Evolutionary conservation across 2,888 invertebrate genomes (phyloP), one percentile per base, ranked within the genome.

Genomic region (Pherbina coryleti): DNA sequence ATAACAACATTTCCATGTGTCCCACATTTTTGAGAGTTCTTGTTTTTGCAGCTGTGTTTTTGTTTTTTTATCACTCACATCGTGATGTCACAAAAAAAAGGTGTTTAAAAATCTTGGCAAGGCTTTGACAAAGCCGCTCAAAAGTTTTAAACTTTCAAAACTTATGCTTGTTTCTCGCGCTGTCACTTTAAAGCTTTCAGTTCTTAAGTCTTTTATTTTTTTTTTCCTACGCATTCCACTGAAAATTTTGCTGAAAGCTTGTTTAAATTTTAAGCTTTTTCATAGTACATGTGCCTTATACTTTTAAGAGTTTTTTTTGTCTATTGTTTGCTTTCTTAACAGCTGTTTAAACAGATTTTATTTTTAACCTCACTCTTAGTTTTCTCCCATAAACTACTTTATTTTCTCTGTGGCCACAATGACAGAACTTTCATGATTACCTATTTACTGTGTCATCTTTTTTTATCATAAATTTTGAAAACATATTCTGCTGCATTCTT

Each of bases 111-210:
- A 5, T 57, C 60, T 22, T 5, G 11, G 5, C 14, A 22, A 60
- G 25, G 28, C 22, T 4, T 2, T n/a, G 3, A 9, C 44, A 66
- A 22, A 66, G 66, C 44, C 66, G n/a, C 66, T 44, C 44, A 66
- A 66, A n/a, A 5, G 66, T 37, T 7, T 37, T 66, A 44, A 66
- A 66, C 66, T 66, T 66, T 66, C 44, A 44, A n/a, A 44, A 19
- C 55, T 19, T 4, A 3, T 44, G 22, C 34, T 37, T 37, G 2
- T 44, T 34, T 37, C 11, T 22, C 5, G 7, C 66, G 5, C 37
- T 66, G 8, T 28, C 44, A 60, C 22, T 11, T 60, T 25, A 28
- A 25, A 25, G 25, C 22, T 60, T 60, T 60, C 8, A 60, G 14
- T 60, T 3, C 25, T 22, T 5, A 22, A 11, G 19, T 19, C 25